Conservation (phyloP, 2,797 vertebrate species). For the Spea hammondii region DNA sequence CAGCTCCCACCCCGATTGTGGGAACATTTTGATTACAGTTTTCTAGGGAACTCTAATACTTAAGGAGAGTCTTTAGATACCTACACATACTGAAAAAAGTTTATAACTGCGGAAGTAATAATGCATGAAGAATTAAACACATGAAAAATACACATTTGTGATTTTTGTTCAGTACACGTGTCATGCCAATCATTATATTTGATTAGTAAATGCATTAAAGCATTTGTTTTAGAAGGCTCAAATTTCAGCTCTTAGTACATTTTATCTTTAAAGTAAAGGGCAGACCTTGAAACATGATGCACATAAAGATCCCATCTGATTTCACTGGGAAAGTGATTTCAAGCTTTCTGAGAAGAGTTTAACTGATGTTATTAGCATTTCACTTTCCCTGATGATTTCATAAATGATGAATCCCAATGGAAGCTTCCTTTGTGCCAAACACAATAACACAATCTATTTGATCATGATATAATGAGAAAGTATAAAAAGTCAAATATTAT, state of each 20-base stretch:
- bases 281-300: conserved; percentile 44
- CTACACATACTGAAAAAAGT: no score
- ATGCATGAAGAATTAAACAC: no score
- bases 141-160: no score
- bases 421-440: conserved; percentile 37
- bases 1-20: no score
- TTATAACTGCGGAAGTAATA: no score
- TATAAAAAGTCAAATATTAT: conserved; percentile 8
- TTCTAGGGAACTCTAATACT: no score
- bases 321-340: conserved; percentile 42
- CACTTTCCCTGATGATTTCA: conserved; percentile 40
- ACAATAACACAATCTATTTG: conserved; percentile 38
- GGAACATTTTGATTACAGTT: no score
- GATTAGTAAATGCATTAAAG: conserved; percentile 36
- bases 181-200: conserved; percentile 14
- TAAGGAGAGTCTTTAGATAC: no score
- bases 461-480: conserved; percentile 29
- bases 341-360: conserved; percentile 46
- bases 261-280: conserved; percentile 48
- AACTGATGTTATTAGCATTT: conserved; percentile 47
- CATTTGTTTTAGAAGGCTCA: conserved; percentile 21
- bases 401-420: conserved; percentile 43
- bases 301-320: conserved; percentile 43
- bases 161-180: no score
- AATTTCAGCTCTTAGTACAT: conserved; percentile 33